Evolutionary conservation across 2,888 invertebrate species (phyloP).

Genomic region (Agrilus mali): DNA sequence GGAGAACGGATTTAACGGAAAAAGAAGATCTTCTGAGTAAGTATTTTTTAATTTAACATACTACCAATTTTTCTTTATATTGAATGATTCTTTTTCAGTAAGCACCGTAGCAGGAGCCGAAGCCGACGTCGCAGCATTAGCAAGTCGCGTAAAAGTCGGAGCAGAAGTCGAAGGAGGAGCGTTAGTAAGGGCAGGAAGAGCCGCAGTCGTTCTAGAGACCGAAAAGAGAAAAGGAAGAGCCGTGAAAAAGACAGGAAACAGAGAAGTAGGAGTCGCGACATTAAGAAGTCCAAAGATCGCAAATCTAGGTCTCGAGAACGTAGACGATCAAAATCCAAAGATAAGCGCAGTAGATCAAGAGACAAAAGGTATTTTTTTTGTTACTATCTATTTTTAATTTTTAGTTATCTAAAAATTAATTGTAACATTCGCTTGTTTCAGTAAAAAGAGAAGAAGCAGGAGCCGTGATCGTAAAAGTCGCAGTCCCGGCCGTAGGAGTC

Average conservation of each 20-base stretch:
- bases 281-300: slow-evolving; percentile 26
- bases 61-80: background rate
- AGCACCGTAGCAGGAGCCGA: slow-evolving; percentile 9
- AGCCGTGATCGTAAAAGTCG: slow-evolving; percentile 15
- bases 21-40: slow-evolving; percentile 40
- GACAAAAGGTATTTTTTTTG: slow-evolving; percentile 15
- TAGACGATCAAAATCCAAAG: slow-evolving; percentile 27
- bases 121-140: slow-evolving; percentile 14
- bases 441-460: slow-evolving; percentile 12
- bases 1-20: slow-evolving; percentile 46
- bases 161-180: slow-evolving; percentile 17
- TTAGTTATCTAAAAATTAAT: background rate
- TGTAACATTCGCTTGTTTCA: background rate
- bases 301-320: slow-evolving; percentile 20
- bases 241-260: slow-evolving; percentile 18
- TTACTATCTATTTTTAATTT: background rate
- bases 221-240: slow-evolving; percentile 34
- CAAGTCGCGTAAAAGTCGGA: slow-evolving; percentile 17
- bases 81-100: slow-evolving; percentile 3
- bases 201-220: slow-evolving; percentile 40
- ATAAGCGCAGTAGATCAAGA: slow-evolving; percentile 19
- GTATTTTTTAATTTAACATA: slow-evolving; percentile 19
- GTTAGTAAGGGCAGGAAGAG: slow-evolving; percentile 13
- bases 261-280: slow-evolving; percentile 22
- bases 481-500: slow-evolving; percentile 15